A percentile compares a stretch with the other conserved stretches of the same genome.
Evolutionary conservation across 2,797 vertebrate species (phyloP).

Genomic region (Pangasius mekongensis): DNA sequence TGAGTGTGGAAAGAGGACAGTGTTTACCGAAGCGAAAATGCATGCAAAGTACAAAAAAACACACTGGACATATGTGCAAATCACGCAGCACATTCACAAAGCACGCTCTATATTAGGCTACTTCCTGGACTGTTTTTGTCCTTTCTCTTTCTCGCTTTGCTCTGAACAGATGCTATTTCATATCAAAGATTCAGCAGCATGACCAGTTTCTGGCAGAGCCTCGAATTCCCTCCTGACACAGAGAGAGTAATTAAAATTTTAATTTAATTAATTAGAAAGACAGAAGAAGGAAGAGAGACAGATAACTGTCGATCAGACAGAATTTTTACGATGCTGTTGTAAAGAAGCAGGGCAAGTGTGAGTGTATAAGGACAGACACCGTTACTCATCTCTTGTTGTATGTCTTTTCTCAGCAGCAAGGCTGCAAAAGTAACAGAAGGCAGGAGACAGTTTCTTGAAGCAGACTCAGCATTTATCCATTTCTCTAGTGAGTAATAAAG

Average conservation of each 20-base stretch:
- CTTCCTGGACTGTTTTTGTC: not conserved
- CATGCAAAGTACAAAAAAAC: constrained; percentile 44
- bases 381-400: constrained; percentile 15
- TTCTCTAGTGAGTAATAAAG: constrained; percentile 47
- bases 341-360: constrained; percentile 3
- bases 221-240: constrained; percentile 63
- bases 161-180: constrained; percentile 60
- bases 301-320: constrained; percentile 34
- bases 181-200: constrained; percentile 67
- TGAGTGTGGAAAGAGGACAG: not conserved
- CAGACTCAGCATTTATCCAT: constrained; percentile 45
- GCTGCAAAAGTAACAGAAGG: constrained; percentile 50
- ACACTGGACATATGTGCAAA: not conserved
- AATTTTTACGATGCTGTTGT: not conserved
- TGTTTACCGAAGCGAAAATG: not conserved
- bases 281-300: constrained; percentile 19
- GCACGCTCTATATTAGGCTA: not conserved
- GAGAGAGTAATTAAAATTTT: constrained; percentile 45
- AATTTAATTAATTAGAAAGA: constrained; percentile 31
- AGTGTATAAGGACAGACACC: not conserved
- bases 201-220: constrained; percentile 65
- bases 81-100: constrained; percentile 48
- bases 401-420: constrained; percentile 29
- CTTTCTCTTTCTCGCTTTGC: constrained; percentile 6
- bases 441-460: constrained; percentile 30